Evolutionary conservation across 2,888 invertebrate genomes (phyloP), one percentile per base, ranked within the genome.

Genomic region (Synanthedon myopaeformis): DNA sequence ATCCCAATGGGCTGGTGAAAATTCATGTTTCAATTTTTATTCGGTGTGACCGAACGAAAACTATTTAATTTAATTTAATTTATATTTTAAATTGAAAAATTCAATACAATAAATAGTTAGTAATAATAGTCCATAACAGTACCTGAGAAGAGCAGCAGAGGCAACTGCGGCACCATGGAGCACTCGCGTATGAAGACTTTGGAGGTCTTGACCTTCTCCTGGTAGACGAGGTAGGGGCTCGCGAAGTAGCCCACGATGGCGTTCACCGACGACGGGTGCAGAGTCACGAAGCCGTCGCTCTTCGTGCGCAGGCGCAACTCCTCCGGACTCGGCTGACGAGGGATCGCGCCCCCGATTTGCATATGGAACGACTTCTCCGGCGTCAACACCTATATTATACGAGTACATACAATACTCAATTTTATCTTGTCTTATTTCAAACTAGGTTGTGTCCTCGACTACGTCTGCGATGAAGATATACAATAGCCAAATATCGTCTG

Each of bases 121-220:
- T n/a, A n/a, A n/a, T n/a, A 35, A 35, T 8, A 2, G 35, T 48
- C 35, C 6, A 2, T 10, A 2, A 35, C 35, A 10, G 35, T 35
- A 88, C 88, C 88, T 50, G 88, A 90, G 67, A 93, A 93, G 51
- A 94, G 69, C 2, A 94, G 91, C 42, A 95, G 74, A 0, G 95
- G 91, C 56, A 94, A 72, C 58, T 92, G 89, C 0, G 94, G 93
- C 48, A 95, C 91, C 93, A 95, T 93, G 0, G 94, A 93, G 61
- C 94, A 92, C 67, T 95, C 94, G 48, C 94, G 86, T 19, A 95
- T 93, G 67, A 92, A 95, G 41, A 95, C 92, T 64, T 91, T 89
- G 3, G 92, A 92, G 0, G 95, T 95, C 70, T 93, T 93, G 17
- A 95, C 91, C 74, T 95, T 95, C 72, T 95, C 95, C 70, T 95